Conservation (phyloP, 2,797 vertebrate genomes). For the Chaetophractus vellerosus region DNA sequence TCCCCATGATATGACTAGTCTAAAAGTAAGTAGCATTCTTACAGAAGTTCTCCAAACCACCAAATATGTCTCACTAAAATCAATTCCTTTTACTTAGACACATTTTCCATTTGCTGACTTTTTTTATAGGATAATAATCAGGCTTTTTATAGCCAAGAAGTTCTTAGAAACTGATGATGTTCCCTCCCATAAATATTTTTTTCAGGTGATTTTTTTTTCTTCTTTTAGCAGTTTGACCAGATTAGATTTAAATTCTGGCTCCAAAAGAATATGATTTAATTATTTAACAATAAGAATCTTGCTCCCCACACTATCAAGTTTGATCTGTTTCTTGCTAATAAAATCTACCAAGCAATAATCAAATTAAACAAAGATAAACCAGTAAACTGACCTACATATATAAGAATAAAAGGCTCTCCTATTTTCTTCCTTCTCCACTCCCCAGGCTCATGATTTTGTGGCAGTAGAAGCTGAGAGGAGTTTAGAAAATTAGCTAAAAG, state of each 20-base stretch:
- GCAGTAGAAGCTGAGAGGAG: neutral
- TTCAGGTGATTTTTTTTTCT: constrained; percentile 2
- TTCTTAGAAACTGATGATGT: constrained; percentile 55
- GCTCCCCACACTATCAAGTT: constrained; percentile 11
- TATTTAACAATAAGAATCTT: constrained; percentile 58
- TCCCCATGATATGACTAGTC: neutral
- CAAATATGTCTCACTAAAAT: neutral
- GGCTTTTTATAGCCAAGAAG: constrained; percentile 54
- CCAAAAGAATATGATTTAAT: constrained; percentile 45
- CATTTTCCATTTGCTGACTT: constrained; percentile 18
- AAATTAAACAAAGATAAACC: constrained; percentile 60
- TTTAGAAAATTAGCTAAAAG: constrained; percentile 32
- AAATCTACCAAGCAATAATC: constrained; percentile 38
- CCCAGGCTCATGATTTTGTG: neutral
- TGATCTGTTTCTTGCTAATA: constrained; percentile 16
- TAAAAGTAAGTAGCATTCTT: constrained; percentile 29
- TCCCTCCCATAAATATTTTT: constrained; percentile 51
- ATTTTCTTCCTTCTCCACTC: constrained; percentile 1
- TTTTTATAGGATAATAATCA: constrained; percentile 58
- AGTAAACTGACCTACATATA: neutral
- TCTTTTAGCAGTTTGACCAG: neutral
- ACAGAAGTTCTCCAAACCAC: neutral
- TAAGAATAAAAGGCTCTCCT: neutral
- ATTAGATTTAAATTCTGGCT: constrained; percentile 48
- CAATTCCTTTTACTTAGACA: constrained; percentile 50